Conservation (phyloP, 2,797 vertebrate genomes). For the Thripadectes ignobilis region DNA sequence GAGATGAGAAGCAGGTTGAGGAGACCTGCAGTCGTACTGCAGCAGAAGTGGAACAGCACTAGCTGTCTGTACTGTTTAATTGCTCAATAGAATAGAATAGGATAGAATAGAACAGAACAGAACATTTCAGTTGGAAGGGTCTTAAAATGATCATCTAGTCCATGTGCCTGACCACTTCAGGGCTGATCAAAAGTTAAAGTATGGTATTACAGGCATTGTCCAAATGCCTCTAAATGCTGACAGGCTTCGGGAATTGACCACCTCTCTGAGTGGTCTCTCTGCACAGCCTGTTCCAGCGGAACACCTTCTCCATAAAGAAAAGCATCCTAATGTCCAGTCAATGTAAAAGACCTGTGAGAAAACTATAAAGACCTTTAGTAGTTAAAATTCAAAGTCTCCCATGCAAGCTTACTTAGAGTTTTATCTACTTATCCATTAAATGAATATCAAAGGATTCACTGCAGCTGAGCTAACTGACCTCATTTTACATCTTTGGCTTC, state of each 20-base stretch:
- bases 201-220: background rate
- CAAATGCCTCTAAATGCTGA: background rate
- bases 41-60: background rate
- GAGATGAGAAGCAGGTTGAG: background rate
- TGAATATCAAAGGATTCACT: slow-evolving; percentile 56
- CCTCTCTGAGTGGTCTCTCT: background rate
- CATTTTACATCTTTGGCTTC: slow-evolving; percentile 38
- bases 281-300: background rate
- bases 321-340: background rate
- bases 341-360: slow-evolving; percentile 4
- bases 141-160: background rate
- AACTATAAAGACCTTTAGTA: slow-evolving; percentile 23
- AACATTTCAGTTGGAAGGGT: background rate
- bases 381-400: slow-evolving; percentile 48
- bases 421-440: slow-evolving; percentile 59
- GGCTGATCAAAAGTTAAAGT: background rate
- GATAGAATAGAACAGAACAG: background rate
- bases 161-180: background rate
- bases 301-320: background rate
- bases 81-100: background rate
- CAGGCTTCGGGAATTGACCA: background rate
- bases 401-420: slow-evolving; percentile 27
- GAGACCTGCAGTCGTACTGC: background rate
- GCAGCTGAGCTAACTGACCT: slow-evolving; percentile 34
- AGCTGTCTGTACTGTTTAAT: background rate